Evolutionary conservation across 2,797 vertebrate genomes (phyloP), one percentile per base, ranked within the genome.

Genomic region (Oophaga sylvatica): DNA sequence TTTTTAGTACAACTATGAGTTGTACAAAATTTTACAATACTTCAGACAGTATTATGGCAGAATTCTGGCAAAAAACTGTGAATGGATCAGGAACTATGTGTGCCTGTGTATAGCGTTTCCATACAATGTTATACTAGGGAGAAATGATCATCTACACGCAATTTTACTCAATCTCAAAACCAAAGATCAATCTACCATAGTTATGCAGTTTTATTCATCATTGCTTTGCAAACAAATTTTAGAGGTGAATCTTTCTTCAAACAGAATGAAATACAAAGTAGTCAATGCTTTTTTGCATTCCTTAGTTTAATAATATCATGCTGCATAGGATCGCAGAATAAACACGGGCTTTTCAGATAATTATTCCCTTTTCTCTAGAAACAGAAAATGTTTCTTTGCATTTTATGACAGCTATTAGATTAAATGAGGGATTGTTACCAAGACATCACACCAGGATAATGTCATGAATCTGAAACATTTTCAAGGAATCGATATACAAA

Each of bases 341-440:
- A 85, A 80, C 63, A 73, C 75, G 75, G 16, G 67, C 67, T 86
- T 86, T 86, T 17, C 17, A 75, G 35, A 79, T 12, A 67, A 78
- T 59, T 88, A 83, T 88, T 86, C 48, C 20, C 70, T 86, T 20
- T 87, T 83, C 65, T 17, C 65, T 10, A 80, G 59, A 71, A 71
- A 71, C 68, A 60, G 68, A 90, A 22, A n/a, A 15, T 65, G 73
- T 63, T 83, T 59, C 80, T 90, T 88, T 68, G 16, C 56, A 79
- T 79, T 84, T 71, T 90, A 87, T 78, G 60, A 78, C 60, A 86
- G 83, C 59, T 13, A 2, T 1, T 67, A 86, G 83, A 45, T 87
- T 85, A 83, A 80, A 68, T 3, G 67, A 56, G 60, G 86, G 80
- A 86, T 77, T 73, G 73, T 81, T 87, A 77, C 15, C 83, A 87